phyloP scores from a whole-genome alignment of 2,113 vertebrate genomes.

The Antigone vipio region DNA sequence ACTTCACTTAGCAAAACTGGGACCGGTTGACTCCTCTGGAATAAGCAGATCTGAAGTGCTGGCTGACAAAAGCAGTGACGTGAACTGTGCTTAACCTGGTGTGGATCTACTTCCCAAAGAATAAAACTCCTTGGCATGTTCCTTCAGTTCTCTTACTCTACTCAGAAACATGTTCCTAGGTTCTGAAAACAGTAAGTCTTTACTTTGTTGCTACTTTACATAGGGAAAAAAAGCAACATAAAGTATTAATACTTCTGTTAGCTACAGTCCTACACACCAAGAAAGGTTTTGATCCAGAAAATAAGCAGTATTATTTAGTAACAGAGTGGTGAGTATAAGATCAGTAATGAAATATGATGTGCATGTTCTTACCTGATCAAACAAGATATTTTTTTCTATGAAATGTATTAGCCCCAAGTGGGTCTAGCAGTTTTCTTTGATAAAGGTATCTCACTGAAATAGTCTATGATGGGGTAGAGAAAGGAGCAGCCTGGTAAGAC shows the following conservation, averaged over 20 bases:
- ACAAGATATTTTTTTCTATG: background rate
- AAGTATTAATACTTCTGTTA: background rate
- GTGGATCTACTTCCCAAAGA: background rate
- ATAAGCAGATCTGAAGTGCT: background rate
- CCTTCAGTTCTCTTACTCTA: background rate
- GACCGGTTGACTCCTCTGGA: background rate
- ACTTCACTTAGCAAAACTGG: background rate
- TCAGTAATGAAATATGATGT: background rate
- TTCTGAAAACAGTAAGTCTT: background rate
- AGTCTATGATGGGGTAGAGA: background rate
- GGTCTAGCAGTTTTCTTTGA: background rate
- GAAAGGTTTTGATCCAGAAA: background rate
- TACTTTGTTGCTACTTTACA: background rate
- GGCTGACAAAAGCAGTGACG: background rate
- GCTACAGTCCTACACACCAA: background rate
- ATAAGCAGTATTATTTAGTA: background rate
- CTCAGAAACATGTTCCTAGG: background rate
- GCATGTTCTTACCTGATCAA: background rate
- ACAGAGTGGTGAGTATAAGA: background rate
- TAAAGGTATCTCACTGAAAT: background rate
- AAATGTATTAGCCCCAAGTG: background rate
- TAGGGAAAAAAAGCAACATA: background rate
- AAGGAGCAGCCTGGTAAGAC: slow-evolving; percentile 8
- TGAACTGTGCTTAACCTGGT: background rate
- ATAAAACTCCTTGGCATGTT: background rate